phyloP scores from a whole-genome alignment of 2,113 vertebrate species.

The human (Homo sapiens) region DNA sequence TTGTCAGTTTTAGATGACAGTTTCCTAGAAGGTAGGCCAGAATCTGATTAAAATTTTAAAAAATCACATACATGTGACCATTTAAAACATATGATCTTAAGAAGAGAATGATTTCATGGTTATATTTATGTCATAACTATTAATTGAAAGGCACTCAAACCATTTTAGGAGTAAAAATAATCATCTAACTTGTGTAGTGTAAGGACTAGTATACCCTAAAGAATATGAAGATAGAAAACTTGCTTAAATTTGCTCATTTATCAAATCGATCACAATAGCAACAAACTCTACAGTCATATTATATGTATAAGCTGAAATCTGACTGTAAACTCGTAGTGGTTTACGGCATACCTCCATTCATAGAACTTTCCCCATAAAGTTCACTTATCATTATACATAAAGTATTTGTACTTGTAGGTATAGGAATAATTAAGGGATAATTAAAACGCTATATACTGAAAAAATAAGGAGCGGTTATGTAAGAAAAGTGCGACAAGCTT shows the following conservation, averaged over 20 bases:
- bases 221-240: neutral
- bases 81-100: neutral
- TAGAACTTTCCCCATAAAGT: neutral
- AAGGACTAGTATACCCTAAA: neutral
- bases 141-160: neutral
- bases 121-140: neutral
- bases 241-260: neutral
- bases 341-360: neutral
- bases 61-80: neutral
- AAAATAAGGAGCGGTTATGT: neutral
- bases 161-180: neutral
- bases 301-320: neutral
- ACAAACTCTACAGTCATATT: neutral
- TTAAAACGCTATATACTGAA: neutral
- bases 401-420: slow-evolving; percentile 34
- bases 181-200: neutral
- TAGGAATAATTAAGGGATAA: slow-evolving; percentile 3
- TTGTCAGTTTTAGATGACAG: neutral
- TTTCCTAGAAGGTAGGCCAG: neutral
- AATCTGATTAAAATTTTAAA: neutral
- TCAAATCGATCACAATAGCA: neutral
- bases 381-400: neutral
- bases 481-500: neutral
- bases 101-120: neutral
- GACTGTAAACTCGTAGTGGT: neutral